These are phyloP conservation scores for Myotis lucifugus DNA, from an alignment of 2,113 vertebrate genomes.

Conservation along the genomic window DNA sequence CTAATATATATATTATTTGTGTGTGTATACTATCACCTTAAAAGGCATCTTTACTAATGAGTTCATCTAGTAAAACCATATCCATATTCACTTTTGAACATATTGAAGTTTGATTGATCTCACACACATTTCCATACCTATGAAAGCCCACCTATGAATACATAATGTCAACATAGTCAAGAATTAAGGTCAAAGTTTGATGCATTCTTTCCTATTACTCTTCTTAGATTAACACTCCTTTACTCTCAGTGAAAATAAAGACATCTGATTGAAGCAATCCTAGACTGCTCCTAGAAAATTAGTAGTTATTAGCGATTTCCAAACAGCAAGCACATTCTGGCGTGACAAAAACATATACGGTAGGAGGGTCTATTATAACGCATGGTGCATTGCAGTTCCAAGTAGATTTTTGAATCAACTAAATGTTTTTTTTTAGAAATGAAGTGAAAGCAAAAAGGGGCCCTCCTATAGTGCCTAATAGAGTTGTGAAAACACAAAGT, in stretches of 20 bases:
- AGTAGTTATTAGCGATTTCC: not conserved
- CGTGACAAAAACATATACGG: not conserved
- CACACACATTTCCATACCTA: slow-evolving; percentile 9
- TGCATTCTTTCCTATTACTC: not conserved
- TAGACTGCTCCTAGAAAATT: not conserved
- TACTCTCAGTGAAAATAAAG: slow-evolving; percentile 9
- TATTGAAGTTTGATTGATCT: not conserved
- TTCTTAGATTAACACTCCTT: not conserved
- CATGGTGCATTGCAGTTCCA: not conserved
- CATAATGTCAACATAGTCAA: not conserved
- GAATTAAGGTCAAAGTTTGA: not conserved
- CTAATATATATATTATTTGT: too few species aligned
- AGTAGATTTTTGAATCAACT: slow-evolving; percentile 23
- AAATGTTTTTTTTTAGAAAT: slow-evolving; percentile 45
- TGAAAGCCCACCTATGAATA: not conserved
- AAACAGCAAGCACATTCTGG: not conserved
- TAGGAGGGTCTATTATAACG: not conserved
- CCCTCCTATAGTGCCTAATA: not conserved
- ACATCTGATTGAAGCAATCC: not conserved
- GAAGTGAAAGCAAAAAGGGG: slow-evolving; percentile 1
- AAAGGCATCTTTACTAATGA: slow-evolving; percentile 25
- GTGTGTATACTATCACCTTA: not conserved
- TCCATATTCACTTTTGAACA: not conserved
- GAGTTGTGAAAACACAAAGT: slow-evolving; percentile 45
- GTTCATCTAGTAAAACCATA: slow-evolving; percentile 4